Conservation (phyloP, 2,113 vertebrate species). For the Anseranas semipalmata region DNA sequence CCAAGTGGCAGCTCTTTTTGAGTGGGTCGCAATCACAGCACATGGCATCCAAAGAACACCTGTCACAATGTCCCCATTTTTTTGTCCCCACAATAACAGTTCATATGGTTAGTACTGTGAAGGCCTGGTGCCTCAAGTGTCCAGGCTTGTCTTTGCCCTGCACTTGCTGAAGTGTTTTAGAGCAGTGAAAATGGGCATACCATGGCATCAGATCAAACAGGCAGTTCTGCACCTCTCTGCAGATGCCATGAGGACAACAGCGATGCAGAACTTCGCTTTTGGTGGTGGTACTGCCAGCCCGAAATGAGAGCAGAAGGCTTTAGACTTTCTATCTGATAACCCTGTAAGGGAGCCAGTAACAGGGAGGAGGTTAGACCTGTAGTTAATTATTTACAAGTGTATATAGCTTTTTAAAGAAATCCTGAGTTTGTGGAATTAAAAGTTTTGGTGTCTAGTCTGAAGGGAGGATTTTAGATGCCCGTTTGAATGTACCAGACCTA, state of each 20-base stretch:
- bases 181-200: background rate
- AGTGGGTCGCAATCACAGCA: background rate
- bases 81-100: background rate
- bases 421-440: background rate
- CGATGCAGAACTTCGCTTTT: background rate
- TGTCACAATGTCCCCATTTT: background rate
- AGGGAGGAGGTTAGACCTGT: background rate
- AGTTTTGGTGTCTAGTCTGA: background rate
- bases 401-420: background rate
- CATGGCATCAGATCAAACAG: fast-evolving
- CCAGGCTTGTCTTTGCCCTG: background rate
- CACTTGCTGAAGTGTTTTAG: background rate
- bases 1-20: background rate
- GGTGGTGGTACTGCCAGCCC: background rate
- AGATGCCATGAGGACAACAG: background rate
- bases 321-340: background rate
- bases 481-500: background rate
- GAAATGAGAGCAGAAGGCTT: background rate
- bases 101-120: background rate
- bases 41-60: background rate
- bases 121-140: background rate
- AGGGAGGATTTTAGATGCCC: background rate
- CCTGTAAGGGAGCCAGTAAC: background rate
- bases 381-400: background rate
- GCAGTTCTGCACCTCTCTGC: background rate